Conservation (phyloP, 2,888 invertebrate species). For the Proisotoma minuta region DNA sequence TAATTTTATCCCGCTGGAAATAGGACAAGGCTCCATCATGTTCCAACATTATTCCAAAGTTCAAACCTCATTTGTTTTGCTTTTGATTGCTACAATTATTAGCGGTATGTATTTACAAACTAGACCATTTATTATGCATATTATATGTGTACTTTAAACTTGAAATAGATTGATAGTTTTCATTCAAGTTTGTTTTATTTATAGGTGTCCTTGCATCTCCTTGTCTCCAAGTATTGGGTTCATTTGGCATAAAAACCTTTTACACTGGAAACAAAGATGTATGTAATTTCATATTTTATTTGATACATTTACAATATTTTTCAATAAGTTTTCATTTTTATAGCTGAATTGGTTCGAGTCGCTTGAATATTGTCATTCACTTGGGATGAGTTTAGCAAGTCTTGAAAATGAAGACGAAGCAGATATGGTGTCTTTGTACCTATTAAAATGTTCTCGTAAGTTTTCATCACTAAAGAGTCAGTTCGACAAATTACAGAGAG, state of each 20-base stretch:
- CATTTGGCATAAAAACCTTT: slow-evolving; percentile 26
- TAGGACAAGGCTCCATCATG: not conserved
- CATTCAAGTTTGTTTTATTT: not conserved
- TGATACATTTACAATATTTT: not conserved
- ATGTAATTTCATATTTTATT: not conserved
- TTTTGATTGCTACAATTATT: no score
- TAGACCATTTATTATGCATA: no score
- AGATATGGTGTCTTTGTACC: slow-evolving; percentile 22
- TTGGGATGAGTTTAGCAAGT: slow-evolving; percentile 29
- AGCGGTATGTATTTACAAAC: no score
- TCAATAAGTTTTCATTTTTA: not conserved
- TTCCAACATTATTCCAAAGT: no score
- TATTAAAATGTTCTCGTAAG: slow-evolving; percentile 21
- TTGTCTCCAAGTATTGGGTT: slow-evolving; percentile 28
- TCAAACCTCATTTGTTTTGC: no score
- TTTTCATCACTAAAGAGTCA: no score
- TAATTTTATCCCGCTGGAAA: not conserved
- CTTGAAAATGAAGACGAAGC: slow-evolving; percentile 23
- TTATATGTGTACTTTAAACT: no score
- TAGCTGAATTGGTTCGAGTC: slow-evolving; percentile 35
- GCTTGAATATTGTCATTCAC: slow-evolving; percentile 31
- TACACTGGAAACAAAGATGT: slow-evolving; percentile 36
- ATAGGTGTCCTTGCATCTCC: slow-evolving; percentile 20
- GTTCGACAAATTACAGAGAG: no score
- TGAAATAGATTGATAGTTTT: no score